phyloP scores from a whole-genome alignment of 2,113 vertebrate genomes.

The Hippoglossus stenolepis region DNA sequence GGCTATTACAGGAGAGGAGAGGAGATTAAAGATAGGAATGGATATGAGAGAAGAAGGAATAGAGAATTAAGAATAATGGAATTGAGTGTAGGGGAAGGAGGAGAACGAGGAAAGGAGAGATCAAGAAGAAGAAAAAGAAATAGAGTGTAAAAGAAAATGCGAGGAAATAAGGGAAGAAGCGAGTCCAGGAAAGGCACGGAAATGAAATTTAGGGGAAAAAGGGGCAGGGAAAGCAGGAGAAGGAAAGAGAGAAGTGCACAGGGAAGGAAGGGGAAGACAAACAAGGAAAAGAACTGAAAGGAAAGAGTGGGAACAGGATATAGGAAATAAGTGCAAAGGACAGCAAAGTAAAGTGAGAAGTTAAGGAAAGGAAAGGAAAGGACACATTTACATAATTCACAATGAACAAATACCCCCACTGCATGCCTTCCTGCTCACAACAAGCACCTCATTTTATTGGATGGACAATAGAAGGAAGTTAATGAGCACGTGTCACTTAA shows the following conservation, averaged over 20 bases:
- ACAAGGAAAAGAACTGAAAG: neutral
- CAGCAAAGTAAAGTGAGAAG: neutral
- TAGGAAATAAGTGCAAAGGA: neutral
- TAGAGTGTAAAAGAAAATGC: neutral
- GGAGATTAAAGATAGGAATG: neutral
- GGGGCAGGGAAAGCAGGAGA: neutral
- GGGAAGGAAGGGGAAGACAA: neutral
- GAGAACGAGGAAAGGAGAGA: too few species aligned
- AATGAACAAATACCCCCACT: slow-evolving; percentile 37
- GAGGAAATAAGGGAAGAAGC: neutral
- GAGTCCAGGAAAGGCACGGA: neutral
- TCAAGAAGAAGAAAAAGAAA: neutral
- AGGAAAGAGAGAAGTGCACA: neutral
- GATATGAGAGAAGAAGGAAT: neutral
- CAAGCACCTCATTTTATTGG: slow-evolving; percentile 52
- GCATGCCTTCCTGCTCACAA: slow-evolving; percentile 27
- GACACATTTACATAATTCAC: slow-evolving; percentile 13
- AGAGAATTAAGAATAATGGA: neutral
- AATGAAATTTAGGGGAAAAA: neutral
- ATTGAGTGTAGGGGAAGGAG: neutral
- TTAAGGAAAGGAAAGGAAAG: neutral
- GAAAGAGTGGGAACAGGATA: neutral
- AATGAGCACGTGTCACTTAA: slow-evolving; percentile 63
- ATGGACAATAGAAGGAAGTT: slow-evolving; percentile 51
- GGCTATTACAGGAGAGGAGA: slow-evolving; percentile 48